Conservation (phyloP, 2,113 vertebrate genomes). For the Zapornia atra region DNA sequence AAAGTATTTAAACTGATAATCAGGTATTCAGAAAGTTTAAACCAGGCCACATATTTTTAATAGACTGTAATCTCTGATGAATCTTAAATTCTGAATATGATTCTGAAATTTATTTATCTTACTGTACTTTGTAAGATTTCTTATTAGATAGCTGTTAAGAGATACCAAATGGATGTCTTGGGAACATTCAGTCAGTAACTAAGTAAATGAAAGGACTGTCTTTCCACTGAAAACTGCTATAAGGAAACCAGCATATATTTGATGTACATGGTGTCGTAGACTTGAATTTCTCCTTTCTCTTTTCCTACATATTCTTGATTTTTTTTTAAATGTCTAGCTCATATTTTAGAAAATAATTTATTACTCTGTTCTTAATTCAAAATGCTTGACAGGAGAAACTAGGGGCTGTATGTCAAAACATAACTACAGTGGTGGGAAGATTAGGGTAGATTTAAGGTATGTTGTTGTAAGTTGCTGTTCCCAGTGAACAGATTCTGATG, state of each 20-base stretch:
- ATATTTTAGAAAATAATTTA: neutral
- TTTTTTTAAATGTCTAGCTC: neutral
- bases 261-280: neutral
- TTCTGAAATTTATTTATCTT: neutral
- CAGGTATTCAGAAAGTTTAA: neutral
- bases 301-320: neutral
- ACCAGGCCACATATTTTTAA: neutral
- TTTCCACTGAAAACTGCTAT: neutral
- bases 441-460: neutral
- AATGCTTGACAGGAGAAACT: neutral
- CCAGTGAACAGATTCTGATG: neutral
- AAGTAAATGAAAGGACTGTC: neutral
- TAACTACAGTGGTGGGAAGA: neutral
- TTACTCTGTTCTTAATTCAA: neutral
- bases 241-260: neutral
- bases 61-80: neutral
- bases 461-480: neutral
- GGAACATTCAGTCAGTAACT: neutral
- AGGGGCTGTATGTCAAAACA: neutral
- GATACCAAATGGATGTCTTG: neutral
- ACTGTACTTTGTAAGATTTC: neutral
- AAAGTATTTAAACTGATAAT: neutral
- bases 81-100: neutral
- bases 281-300: neutral
- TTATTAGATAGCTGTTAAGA: neutral